Base-by-base conservation (phyloP, 2,113 vertebrate species). In the Bambusicola thoracicus region DNA sequence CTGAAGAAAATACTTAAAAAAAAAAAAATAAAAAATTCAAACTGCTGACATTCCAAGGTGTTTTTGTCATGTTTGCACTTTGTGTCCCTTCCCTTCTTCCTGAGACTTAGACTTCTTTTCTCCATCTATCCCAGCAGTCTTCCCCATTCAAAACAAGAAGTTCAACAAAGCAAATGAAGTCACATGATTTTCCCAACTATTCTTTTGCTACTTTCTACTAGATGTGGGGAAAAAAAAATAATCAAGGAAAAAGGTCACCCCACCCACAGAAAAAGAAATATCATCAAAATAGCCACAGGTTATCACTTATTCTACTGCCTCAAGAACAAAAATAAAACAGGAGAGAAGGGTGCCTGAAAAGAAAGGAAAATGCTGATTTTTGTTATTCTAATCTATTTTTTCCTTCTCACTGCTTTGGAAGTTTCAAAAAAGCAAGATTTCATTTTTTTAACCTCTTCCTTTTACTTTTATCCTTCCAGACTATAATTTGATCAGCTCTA, bases 181-280 rank as follows among this genome's bases (percentile, higher is more conserved):
- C 86, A 93, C 66, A 88, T 66, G 21, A 4, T 4, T 53, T 92
- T 74, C 51, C 20, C 80, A 66, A 79, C 48, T 40, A n/a, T 79
- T 11, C 20, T 80, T 82, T 67, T 74, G 32, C 51, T 74, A 24
- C 36, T 85, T 87, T 14, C 41, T 4, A 81, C 55, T 74, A 59
- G 77, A 75, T 66, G 40, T 8, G 5, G 11, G 11, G 3, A 4
- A 17, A 22, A 5, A 59, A n/a, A 58, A 34, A n/a, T n/a, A n/a
- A n/a, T n/a, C n/a, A n/a, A n/a, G 10, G 22, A 30, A 55, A 25
- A 82, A 70, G 29, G 34, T 48, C 81, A 13, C 3, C 34, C 40
- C 8, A 1, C 8, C 15, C 6, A 6, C 61, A 3, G 15, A 38
- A 34, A 68, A 22, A 13, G 32, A 20, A 59, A 84, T 6, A 48